A percentile compares a stretch with the other conserved stretches of the same genome.
These are phyloP conservation scores for Clitarchus hookeri DNA, from an alignment of 2,888 invertebrate genomes.

Conservation along the genomic window DNA sequence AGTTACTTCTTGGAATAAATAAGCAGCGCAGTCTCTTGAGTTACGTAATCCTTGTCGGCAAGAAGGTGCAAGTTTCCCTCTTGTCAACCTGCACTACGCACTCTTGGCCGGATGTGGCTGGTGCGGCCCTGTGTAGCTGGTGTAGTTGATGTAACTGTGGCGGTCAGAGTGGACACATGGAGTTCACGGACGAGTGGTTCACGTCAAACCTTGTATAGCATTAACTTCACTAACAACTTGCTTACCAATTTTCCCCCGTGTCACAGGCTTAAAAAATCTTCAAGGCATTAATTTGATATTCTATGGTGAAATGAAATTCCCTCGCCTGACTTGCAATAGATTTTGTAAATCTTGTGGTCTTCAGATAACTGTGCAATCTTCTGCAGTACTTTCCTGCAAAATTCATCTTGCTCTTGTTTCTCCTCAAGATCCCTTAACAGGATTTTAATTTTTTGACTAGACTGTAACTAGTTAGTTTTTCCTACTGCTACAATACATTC, in stretches of 20 bases:
- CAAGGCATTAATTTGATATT: neutral
- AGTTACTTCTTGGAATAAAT: too few relatives aligned
- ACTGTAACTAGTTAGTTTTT: too few relatives aligned
- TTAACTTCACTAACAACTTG: too few relatives aligned
- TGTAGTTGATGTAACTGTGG: too few relatives aligned
- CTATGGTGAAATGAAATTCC: neutral
- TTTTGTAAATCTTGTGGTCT: neutral
- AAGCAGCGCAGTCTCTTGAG: too few relatives aligned
- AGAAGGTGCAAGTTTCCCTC: too few relatives aligned
- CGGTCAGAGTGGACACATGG: too few relatives aligned
- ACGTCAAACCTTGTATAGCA: neutral
- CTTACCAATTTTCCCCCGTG: neutral
- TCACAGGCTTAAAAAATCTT: neutral
- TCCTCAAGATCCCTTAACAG: neutral
- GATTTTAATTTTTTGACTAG: neutral
- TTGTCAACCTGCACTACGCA: too few relatives aligned
- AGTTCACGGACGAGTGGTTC: too few relatives aligned
- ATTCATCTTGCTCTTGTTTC: neutral
- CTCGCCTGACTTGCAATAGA: neutral
- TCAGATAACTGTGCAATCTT: neutral
- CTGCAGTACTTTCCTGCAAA: neutral
- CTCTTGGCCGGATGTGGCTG: too few relatives aligned
- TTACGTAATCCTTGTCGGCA: too few relatives aligned
- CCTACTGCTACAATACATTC: neutral
- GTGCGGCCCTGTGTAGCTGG: too few relatives aligned